phyloP scores from a whole-genome alignment of 1,140 invertebrate genomes.

The Anagrus nilaparvatae region DNA sequence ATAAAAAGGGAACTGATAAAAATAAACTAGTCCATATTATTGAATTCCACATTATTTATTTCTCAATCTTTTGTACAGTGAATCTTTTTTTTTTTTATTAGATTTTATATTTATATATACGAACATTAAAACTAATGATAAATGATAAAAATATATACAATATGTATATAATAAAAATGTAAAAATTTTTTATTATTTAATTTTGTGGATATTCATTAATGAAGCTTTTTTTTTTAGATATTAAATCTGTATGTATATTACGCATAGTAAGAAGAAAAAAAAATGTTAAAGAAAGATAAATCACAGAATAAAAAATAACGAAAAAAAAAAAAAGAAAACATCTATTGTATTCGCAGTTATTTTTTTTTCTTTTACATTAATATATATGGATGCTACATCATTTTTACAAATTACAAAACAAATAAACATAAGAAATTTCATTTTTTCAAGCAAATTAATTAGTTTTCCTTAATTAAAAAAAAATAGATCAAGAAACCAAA shows the following conservation, averaged over 20 bases:
- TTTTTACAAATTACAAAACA: slow-evolving; percentile 14
- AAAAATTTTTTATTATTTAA: slow-evolving; percentile 23
- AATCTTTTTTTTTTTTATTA: too few relatives aligned
- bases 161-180: slow-evolving; percentile 25
- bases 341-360: slow-evolving; percentile 23
- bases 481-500: slow-evolving; percentile 22
- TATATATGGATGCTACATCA: slow-evolving; percentile 13
- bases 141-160: slow-evolving; percentile 21
- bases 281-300: slow-evolving; percentile 24
- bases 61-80: slow-evolving; percentile 31
- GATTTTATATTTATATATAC: slow-evolving; percentile 26
- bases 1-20: too few relatives aligned
- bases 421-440: slow-evolving; percentile 21
- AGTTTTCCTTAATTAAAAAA: slow-evolving; percentile 19
- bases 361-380: slow-evolving; percentile 17
- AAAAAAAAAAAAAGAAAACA: slow-evolving; percentile 31
- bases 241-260: slow-evolving; percentile 22
- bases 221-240: slow-evolving; percentile 22
- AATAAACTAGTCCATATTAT: too few relatives aligned
- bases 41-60: slow-evolving; percentile 31
- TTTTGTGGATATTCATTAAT: slow-evolving; percentile 16
- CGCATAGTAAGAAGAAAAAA: slow-evolving; percentile 23
- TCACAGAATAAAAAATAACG: slow-evolving; percentile 29
- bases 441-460: slow-evolving; percentile 20
- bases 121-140: slow-evolving; percentile 26